These are phyloP conservation scores for Acronicta aceris DNA, from an alignment of 2,888 invertebrate species.

Conservation along the genomic window DNA sequence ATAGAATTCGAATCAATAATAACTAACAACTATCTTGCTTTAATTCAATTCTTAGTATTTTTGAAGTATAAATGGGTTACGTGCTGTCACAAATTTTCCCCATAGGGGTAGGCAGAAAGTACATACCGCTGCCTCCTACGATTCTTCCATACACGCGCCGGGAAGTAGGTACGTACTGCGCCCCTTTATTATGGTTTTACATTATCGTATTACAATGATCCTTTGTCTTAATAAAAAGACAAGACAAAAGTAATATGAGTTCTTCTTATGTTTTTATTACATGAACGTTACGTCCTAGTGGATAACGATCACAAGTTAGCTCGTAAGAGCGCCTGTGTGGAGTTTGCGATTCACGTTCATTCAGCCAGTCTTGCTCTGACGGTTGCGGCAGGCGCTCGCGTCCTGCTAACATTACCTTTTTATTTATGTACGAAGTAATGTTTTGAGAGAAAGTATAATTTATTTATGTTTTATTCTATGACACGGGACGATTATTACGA, in stretches of 20 bases:
- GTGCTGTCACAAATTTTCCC: too few relatives aligned
- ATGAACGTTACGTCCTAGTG: constrained; percentile 31
- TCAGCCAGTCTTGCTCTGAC: constrained; percentile 76
- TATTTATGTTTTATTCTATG: constrained; percentile 22
- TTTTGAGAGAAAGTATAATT: constrained; percentile 33
- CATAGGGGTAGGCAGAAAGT: too few relatives aligned
- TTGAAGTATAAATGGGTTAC: too few relatives aligned
- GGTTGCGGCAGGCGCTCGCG: constrained; percentile 65
- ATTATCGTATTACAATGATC: not conserved
- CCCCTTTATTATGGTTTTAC: not conserved
- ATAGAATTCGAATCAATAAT: too few relatives aligned
- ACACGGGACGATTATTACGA: constrained; percentile 14
- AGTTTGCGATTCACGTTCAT: constrained; percentile 55
- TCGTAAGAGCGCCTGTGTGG: constrained; percentile 50
- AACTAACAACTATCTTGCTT: too few relatives aligned
- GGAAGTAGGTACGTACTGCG: too few relatives aligned
- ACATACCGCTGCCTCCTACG: too few relatives aligned
- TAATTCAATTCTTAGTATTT: too few relatives aligned
- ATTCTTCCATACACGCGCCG: too few relatives aligned
- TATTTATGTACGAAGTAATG: constrained; percentile 35
- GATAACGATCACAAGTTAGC: constrained; percentile 47
- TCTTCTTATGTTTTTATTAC: constrained; percentile 11
- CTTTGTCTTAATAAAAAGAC: not conserved
- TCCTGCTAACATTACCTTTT: constrained; percentile 1
- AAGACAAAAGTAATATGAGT: constrained; percentile 16